Percentiles rank a stretch among this genome's conserved stretches.
phyloP scores from a whole-genome alignment of 2,797 vertebrate genomes.

The Tangara arthus region DNA sequence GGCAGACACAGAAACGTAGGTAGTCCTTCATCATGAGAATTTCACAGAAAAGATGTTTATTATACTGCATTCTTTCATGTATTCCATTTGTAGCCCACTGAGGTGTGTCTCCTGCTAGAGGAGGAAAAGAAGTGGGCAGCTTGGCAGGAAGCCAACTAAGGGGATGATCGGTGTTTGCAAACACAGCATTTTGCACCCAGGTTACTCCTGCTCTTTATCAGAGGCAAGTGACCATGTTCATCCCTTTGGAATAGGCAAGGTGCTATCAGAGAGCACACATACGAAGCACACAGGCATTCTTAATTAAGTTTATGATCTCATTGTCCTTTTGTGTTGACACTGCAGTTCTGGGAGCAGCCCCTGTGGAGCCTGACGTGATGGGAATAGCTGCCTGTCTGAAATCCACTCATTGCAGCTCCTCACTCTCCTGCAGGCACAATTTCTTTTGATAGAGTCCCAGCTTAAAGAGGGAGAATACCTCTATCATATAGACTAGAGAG shows the following conservation, averaged over 20 bases:
- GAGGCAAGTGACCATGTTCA: not conserved
- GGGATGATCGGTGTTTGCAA: not conserved
- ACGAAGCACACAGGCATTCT: not conserved
- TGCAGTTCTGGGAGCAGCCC: not conserved
- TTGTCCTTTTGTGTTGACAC: not conserved
- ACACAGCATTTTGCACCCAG: not conserved
- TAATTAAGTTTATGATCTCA: not conserved
- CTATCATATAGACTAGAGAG: not conserved
- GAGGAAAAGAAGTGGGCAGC: not conserved
- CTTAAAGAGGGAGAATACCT: not conserved
- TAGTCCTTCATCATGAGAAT: not conserved
- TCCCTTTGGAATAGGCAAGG: not conserved
- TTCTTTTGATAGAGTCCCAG: not conserved
- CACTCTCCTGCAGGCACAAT: not conserved
- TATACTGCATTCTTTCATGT: not conserved
- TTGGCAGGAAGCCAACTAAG: not conserved
- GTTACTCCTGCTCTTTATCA: not conserved
- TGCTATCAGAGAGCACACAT: not conserved
- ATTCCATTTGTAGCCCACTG: not conserved
- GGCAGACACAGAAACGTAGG: no score
- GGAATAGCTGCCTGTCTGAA: not conserved
- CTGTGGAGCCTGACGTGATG: not conserved
- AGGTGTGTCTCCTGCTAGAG: not conserved
- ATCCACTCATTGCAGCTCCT: not conserved
- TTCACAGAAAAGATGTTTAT: not conserved